phyloP scores from a whole-genome alignment of 2,888 invertebrate genomes.

The Cheilosia impressa region DNA sequence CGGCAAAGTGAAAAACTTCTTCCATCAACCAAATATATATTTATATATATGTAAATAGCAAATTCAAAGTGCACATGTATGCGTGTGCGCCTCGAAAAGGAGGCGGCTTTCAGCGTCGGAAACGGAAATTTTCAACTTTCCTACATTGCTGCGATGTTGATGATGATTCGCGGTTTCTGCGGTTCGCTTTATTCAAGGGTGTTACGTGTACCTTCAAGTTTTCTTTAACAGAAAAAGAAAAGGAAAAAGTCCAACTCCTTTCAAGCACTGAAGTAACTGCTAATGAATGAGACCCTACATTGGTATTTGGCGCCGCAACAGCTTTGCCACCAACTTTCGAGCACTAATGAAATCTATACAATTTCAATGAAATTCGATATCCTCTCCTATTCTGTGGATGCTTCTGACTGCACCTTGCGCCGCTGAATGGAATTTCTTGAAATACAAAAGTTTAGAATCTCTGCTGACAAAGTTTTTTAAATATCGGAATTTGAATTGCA shows the following conservation, averaged over 20 bases:
- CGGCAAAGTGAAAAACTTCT: slow-evolving; percentile 29
- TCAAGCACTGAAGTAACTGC: background rate
- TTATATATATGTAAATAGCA: background rate
- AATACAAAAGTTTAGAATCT: no score
- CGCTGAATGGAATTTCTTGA: no score
- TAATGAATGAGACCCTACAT: background rate
- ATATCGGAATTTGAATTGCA: no score
- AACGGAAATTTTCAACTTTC: slow-evolving; percentile 38
- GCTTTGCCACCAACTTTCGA: background rate
- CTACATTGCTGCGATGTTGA: slow-evolving; percentile 25
- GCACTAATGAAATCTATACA: slow-evolving; percentile 4
- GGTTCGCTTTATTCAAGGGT: slow-evolving; percentile 30
- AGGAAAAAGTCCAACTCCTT: background rate
- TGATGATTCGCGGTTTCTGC: slow-evolving; percentile 53
- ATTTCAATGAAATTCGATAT: background rate
- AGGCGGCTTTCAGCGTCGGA: slow-evolving; percentile 43
- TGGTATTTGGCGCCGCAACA: background rate
- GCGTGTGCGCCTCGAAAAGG: slow-evolving; percentile 26
- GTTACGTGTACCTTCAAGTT: slow-evolving; percentile 10
- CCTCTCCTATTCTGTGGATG: background rate
- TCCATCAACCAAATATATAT: background rate
- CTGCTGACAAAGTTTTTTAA: no score
- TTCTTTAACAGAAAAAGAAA: background rate
- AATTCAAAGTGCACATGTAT: background rate
- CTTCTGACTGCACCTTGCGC: no score